Conservation (phyloP, 2,113 vertebrate species). For the Oreocharis arfaki region DNA sequence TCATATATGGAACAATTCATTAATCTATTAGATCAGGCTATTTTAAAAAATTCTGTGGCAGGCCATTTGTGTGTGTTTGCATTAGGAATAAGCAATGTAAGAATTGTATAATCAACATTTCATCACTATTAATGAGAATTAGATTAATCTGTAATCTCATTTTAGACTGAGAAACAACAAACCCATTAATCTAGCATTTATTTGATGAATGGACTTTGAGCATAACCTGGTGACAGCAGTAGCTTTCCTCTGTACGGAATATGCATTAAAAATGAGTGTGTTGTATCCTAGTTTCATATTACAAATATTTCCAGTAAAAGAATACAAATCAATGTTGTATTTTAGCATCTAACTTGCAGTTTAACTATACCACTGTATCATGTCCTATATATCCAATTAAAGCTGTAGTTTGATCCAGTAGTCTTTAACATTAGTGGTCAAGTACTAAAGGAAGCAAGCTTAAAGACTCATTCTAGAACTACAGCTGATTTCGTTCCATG, state of each 20-base stretch:
- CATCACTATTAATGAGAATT: slow-evolving; percentile 44
- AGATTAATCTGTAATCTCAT: slow-evolving; percentile 29
- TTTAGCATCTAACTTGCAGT: slow-evolving; percentile 68
- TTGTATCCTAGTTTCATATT: slow-evolving; percentile 68
- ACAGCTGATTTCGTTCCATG: slow-evolving; percentile 80
- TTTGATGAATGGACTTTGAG: slow-evolving; percentile 53
- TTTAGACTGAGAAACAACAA: slow-evolving; percentile 45
- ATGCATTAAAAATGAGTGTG: slow-evolving; percentile 67
- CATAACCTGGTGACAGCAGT: slow-evolving; percentile 39
- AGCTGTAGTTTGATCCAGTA: slow-evolving; percentile 72
- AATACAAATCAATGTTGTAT: slow-evolving; percentile 78
- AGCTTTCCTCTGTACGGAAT: slow-evolving; percentile 46
- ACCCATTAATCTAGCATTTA: slow-evolving; percentile 55
- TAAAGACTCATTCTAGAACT: slow-evolving; percentile 70
- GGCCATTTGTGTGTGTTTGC: not conserved
- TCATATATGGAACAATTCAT: not conserved
- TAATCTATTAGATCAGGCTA: not conserved
- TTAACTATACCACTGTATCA: slow-evolving; percentile 71
- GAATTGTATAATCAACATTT: not conserved
- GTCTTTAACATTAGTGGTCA: slow-evolving; percentile 82
- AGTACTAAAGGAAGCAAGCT: slow-evolving; percentile 76
- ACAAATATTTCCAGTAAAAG: slow-evolving; percentile 80
- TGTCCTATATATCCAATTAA: slow-evolving; percentile 74
- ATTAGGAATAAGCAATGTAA: not conserved
- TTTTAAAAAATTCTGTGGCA: not conserved